phyloP scores from a whole-genome alignment of 2,113 vertebrate genomes.

The Cheilinus undulatus region DNA sequence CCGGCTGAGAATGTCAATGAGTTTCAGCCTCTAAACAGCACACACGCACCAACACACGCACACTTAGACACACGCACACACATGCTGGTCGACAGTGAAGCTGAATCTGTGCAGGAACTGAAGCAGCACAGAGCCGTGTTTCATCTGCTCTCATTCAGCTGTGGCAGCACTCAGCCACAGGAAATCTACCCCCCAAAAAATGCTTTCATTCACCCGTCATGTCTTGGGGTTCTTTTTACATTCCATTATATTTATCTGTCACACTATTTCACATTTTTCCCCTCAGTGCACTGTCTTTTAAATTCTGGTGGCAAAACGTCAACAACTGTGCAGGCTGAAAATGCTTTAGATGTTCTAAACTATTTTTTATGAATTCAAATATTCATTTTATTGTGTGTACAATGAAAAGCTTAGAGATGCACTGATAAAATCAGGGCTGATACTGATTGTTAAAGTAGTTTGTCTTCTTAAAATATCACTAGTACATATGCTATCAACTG shows the following conservation, averaged over 20 bases:
- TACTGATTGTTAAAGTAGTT: no score
- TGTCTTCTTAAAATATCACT: no score
- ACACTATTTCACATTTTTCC: constrained; percentile 3
- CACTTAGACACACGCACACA: constrained; percentile 14
- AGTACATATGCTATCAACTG: no score
- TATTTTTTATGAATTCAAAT: no score
- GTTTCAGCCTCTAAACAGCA: constrained; percentile 19
- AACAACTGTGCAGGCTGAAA: not conserved
- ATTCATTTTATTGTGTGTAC: no score
- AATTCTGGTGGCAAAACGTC: not conserved
- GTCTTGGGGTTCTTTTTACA: constrained; percentile 42
- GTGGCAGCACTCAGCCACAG: constrained; percentile 55
- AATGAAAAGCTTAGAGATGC: no score
- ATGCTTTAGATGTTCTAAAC: no score
- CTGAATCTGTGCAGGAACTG: constrained; percentile 36
- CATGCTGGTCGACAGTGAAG: constrained; percentile 42
- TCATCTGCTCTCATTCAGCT: constrained; percentile 56
- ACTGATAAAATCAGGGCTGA: no score
- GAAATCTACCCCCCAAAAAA: constrained; percentile 49
- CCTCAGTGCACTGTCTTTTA: not conserved
- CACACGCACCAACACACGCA: not conserved
- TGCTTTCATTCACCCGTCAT: constrained; percentile 45
- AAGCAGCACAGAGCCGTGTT: constrained; percentile 39
- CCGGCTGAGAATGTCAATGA: constrained; percentile 63
- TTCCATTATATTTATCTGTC: constrained; percentile 17